These are phyloP conservation scores for Diorhabda sublineata DNA, from an alignment of 1,140 invertebrate genomes.

Conservation along the genomic window DNA sequence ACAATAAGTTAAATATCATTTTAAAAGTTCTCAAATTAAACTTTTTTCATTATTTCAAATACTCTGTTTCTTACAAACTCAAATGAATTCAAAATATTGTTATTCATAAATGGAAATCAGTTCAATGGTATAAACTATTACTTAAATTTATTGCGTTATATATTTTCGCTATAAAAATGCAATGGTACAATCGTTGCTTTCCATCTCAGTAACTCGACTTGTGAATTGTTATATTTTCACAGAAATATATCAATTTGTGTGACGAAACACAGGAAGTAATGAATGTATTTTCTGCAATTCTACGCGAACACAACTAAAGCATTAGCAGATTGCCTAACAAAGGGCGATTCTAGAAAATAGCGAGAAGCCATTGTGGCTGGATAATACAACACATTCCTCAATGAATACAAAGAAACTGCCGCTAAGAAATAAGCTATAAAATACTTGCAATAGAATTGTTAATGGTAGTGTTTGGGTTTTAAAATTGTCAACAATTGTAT, in stretches of 20 bases:
- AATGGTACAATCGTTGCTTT: no score
- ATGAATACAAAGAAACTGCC: not conserved
- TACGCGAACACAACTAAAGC: slow-evolving; percentile 12
- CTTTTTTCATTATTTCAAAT: no score
- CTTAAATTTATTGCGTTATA: no score
- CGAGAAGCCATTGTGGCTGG: slow-evolving; percentile 6
- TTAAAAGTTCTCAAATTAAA: no score
- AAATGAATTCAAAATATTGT: no score
- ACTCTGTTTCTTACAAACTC: no score
- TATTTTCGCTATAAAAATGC: no score
- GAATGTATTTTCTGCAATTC: slow-evolving; percentile 11
- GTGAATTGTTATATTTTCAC: not conserved
- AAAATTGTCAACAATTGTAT: no score
- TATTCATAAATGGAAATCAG: no score
- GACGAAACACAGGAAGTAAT: not conserved
- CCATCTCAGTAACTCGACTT: no score
- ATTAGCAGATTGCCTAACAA: slow-evolving; percentile 16
- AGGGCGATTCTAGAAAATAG: slow-evolving; percentile 5
- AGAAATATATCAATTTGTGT: slow-evolving; percentile 9
- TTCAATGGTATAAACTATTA: no score
- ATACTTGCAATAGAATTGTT: not conserved
- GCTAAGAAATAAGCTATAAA: slow-evolving; percentile 1
- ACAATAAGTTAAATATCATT: no score
- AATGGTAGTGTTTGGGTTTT: not conserved
- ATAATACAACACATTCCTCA: slow-evolving; percentile 8